Percentiles rank a stretch among this genome's conserved stretches.
These are phyloP conservation scores for Rhopilema esculentum DNA, from an alignment of 30 jellyfish, hydroid and myxozoan genomes.

Conservation along the genomic window DNA sequence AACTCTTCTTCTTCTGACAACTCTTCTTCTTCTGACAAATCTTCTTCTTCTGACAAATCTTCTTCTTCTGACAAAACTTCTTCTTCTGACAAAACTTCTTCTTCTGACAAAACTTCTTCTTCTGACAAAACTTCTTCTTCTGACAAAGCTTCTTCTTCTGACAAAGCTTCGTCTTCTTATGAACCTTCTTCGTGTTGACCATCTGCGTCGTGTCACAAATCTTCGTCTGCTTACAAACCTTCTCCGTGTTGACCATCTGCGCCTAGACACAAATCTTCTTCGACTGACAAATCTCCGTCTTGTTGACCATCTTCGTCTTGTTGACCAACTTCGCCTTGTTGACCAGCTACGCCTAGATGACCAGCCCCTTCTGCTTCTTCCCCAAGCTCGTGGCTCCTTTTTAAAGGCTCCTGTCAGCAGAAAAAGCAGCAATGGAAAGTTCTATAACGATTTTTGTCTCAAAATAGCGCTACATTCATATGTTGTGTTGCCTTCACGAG, in stretches of 20 bases:
- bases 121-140: slow-evolving; percentile 14
- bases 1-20: neutral
- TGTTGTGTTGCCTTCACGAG: no score
- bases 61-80: slow-evolving; percentile 6
- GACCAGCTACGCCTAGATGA: slow-evolving; percentile 1
- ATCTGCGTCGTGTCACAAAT: neutral
- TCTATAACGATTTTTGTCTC: no score
- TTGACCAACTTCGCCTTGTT: neutral
- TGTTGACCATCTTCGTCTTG: slow-evolving; percentile 4
- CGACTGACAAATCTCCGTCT: slow-evolving; percentile 22
- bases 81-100: neutral
- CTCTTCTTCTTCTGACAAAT: neutral
- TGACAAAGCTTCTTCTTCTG: slow-evolving; percentile 21
- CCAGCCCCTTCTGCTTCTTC: slow-evolving; percentile 19
- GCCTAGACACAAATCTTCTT: slow-evolving; percentile 10
- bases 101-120: neutral
- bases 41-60: slow-evolving; percentile 27
- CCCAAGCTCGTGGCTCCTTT: slow-evolving; percentile 42
- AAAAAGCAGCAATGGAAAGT: neutral
- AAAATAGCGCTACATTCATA: no score
- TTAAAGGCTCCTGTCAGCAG: neutral
- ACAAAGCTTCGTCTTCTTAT: slow-evolving; percentile 2
- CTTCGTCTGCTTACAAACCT: slow-evolving; percentile 28
- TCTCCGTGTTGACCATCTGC: slow-evolving; percentile 16
- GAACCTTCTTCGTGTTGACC: neutral